A percentile compares a stretch with the other conserved stretches of the same genome.
Evolutionary conservation across 2,888 invertebrate genomes (phyloP).

Genomic region (Melipona bicolor): DNA sequence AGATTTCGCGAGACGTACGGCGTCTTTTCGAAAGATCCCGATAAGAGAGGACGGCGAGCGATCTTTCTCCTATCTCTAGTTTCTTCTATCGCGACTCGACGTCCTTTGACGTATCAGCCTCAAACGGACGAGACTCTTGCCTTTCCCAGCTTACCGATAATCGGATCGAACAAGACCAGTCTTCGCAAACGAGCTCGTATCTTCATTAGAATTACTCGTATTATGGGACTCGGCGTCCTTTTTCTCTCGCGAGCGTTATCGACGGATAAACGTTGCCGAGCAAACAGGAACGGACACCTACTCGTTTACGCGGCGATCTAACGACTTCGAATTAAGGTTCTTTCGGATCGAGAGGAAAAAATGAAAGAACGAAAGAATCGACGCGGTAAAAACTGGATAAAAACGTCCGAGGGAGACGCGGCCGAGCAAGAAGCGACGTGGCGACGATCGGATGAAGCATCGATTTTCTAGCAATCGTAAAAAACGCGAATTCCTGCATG

Average conservation of each 20-base stretch:
- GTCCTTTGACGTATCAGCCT: background rate
- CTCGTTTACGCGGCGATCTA: background rate
- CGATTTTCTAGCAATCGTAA: slow-evolving; percentile 28
- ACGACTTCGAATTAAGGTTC: background rate
- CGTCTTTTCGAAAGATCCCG: slow-evolving; percentile 6
- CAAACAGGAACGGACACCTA: background rate
- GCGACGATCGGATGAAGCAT: slow-evolving; percentile 17
- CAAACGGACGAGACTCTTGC: background rate
- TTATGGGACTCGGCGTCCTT: background rate
- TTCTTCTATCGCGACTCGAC: too few relatives aligned
- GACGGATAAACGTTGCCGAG: background rate
- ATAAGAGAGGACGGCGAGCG: background rate
- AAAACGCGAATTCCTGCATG: slow-evolving; percentile 31
- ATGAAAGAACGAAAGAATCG: too few relatives aligned
- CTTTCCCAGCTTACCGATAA: background rate
- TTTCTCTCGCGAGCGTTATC: background rate
- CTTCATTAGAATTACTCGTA: slow-evolving; percentile 21
- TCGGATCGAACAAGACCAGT: background rate
- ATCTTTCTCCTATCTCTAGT: background rate
- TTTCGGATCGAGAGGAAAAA: background rate
- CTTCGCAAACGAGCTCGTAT: background rate
- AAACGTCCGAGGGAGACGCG: background rate
- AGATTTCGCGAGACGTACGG: background rate
- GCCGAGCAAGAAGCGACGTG: background rate
- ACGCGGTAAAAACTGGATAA: too few relatives aligned